Base-by-base conservation (phyloP, 2,888 invertebrate genomes). In the Anagyrus pseudococci region DNA sequence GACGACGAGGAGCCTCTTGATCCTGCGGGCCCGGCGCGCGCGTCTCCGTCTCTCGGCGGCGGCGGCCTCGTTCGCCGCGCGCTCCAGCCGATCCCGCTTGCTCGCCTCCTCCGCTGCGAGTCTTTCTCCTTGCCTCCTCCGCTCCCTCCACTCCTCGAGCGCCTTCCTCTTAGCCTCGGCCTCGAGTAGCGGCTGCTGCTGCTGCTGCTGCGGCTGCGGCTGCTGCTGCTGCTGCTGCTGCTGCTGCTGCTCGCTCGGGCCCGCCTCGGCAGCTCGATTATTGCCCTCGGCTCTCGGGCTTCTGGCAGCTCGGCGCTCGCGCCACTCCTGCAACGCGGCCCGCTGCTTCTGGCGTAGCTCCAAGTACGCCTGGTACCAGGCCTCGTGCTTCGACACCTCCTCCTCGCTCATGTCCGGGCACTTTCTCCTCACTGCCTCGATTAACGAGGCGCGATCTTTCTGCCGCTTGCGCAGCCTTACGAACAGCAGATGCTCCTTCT, bases 331-430 rank as follows among this genome's bases (percentile, higher is more conserved):
- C 7, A 85, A 77, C 0, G 80, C 77, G 2, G 73, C 67, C 62
- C 78, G 81, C 66, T 83, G 83, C 62, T 81, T 81, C 7, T 77
- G 75, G 26, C 82, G 80, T 44, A 85, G 70, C 3, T 75, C 68
- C 13, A 81, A 64, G 69, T 85, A 86, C 57, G 78, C 71, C 60
- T 77, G 77, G 70, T 83, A 84, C 85, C 85, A 85, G 4, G 79
- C 75, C 58, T 83, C 82, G 70, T 85, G 85, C 60, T 77, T 75
- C 15, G 80, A 73, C 33, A 85, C 81, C 22, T 76, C 73, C 52
- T 83, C 81, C 10, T 68, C 65, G 1, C 77, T 70, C 13, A 80
- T 20, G 58, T 81, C 79, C 0, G 79, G 79, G 67, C 74, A 79
- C 26, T 73, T 76, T 33, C 62, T 69, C 58, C 72, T 73, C 15